phyloP scores from a whole-genome alignment of 2,888 invertebrate genomes.

The Theretra japonica region DNA sequence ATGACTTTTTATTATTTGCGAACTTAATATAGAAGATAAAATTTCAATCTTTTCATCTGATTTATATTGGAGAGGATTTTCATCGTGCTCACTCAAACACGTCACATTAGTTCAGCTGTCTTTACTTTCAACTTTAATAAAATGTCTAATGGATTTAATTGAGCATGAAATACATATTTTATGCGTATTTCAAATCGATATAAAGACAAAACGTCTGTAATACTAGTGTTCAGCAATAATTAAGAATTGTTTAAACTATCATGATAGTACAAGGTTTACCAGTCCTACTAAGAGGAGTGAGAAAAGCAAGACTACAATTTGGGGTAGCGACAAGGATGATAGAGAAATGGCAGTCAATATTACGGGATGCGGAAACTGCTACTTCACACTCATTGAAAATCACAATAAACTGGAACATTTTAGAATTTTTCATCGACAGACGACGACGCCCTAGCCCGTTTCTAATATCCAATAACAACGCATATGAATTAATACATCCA shows the following conservation, averaged over 20 bases:
- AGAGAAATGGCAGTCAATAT: too few species aligned
- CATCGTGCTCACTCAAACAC: background rate
- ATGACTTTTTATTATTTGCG: background rate
- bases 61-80: background rate
- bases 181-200: background rate
- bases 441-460: background rate
- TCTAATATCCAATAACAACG: background rate
- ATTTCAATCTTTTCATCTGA: background rate
- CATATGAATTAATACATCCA: conserved; percentile 30
- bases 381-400: too few species aligned
- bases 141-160: background rate
- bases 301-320: too few species aligned
- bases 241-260: too few species aligned
- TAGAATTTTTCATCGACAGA: background rate
- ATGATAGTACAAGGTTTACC: too few species aligned
- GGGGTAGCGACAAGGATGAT: too few species aligned
- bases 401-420: too few species aligned
- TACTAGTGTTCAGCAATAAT: too few species aligned
- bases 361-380: too few species aligned
- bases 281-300: too few species aligned
- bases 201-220: too few species aligned
- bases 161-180: background rate
- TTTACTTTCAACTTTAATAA: background rate
- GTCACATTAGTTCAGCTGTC: background rate
- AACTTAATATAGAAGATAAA: background rate